These are phyloP conservation scores for Helicoverpa armigera DNA, from an alignment of 1,140 invertebrate genomes.

Conservation along the genomic window DNA sequence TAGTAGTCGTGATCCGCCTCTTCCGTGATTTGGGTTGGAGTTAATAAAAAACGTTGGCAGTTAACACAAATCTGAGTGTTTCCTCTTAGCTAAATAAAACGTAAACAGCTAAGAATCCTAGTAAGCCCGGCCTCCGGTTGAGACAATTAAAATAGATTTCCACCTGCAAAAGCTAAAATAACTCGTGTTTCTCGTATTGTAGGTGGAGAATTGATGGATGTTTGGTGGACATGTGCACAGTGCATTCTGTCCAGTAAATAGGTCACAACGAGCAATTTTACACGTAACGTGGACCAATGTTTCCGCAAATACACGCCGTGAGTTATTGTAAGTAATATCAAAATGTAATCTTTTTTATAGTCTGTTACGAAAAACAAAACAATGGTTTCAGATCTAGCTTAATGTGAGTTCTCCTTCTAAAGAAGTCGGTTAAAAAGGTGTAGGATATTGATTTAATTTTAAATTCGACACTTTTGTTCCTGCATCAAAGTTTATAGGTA, in stretches of 20 bases:
- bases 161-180: constrained; percentile 35
- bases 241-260: constrained; percentile 45
- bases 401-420: too few relatives aligned
- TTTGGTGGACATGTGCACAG: constrained; percentile 11
- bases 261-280: constrained; percentile 32
- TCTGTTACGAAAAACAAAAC: too few relatives aligned
- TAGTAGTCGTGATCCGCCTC: not conserved
- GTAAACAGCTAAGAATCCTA: constrained; percentile 42
- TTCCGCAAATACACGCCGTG: constrained; percentile 45
- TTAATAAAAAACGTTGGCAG: constrained; percentile 12
- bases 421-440: too few relatives aligned
- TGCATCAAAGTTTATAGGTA: too few relatives aligned
- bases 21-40: not conserved
- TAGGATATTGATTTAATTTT: too few relatives aligned
- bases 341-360: too few relatives aligned
- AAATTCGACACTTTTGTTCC: too few relatives aligned
- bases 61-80: not conserved
- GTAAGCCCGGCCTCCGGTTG: constrained; percentile 18
- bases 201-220: constrained; percentile 25
- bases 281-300: not conserved
- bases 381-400: too few relatives aligned
- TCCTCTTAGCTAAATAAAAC: constrained; percentile 33
- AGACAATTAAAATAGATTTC: constrained; percentile 44
- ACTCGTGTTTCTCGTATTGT: constrained; percentile 15
- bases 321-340: constrained; percentile 12